Evolutionary conservation across 1,140 invertebrate species (phyloP).

Genomic region (Drosophila orosa): DNA sequence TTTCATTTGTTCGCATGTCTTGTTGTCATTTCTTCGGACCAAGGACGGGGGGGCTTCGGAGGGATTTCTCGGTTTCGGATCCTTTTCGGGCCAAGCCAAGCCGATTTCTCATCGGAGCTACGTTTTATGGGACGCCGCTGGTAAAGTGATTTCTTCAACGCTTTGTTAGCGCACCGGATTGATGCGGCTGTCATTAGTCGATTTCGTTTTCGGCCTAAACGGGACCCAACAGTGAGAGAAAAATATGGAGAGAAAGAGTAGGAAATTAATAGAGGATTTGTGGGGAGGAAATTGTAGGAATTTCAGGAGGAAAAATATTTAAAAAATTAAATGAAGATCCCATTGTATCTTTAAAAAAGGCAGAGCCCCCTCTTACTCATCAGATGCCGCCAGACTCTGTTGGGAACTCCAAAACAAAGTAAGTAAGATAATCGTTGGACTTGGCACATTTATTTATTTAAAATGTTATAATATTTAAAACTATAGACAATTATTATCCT

Average conservation of each 20-base stretch:
- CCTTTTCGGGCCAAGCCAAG: slow-evolving; percentile 24
- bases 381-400: neutral
- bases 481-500: too few relatives aligned
- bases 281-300: neutral
- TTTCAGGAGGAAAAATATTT: neutral
- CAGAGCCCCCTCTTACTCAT: neutral
- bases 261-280: neutral
- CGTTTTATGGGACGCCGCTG: slow-evolving; percentile 77
- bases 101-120: slow-evolving; percentile 35
- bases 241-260: neutral
- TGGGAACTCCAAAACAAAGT: neutral
- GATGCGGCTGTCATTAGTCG: slow-evolving; percentile 81
- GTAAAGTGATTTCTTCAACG: slow-evolving; percentile 84
- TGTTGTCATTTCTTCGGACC: slow-evolving; percentile 74
- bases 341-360: too few relatives aligned
- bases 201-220: slow-evolving; percentile 75
- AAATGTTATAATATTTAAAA: neutral
- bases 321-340: too few relatives aligned
- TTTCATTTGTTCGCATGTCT: slow-evolving; percentile 80
- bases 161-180: slow-evolving; percentile 83
- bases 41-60: neutral
- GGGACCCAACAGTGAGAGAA: slow-evolving; percentile 40
- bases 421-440: neutral
- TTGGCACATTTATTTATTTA: neutral
- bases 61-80: slow-evolving; percentile 21